These are phyloP conservation scores for Ricordea florida DNA, from an alignment of 92 coral and sea anemone genomes.

Conservation along the genomic window DNA sequence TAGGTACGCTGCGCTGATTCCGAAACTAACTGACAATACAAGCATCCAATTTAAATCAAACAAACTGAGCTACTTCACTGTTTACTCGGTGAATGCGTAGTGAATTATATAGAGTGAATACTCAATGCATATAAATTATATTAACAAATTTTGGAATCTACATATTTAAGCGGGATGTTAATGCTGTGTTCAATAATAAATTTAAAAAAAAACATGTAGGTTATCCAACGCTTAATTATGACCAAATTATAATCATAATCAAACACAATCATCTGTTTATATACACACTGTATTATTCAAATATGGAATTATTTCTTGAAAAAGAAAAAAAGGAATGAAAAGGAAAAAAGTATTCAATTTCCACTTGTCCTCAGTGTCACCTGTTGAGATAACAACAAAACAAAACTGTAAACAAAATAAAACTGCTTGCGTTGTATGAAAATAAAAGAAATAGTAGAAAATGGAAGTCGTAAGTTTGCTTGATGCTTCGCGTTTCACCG, in stretches of 20 bases:
- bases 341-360: too few relatives aligned
- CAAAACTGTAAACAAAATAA: background rate
- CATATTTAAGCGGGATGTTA: background rate
- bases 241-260: background rate
- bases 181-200: background rate
- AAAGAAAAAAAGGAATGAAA: too few relatives aligned
- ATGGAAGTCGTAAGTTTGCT: background rate
- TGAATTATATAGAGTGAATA: too few relatives aligned
- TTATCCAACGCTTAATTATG: background rate
- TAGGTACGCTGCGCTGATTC: too few relatives aligned
- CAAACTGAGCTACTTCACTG: too few relatives aligned
- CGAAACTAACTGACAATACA: too few relatives aligned
- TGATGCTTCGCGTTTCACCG: constrained; percentile 14
- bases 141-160: too few relatives aligned
- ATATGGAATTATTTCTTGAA: background rate
- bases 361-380: background rate
- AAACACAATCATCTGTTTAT: too few relatives aligned
- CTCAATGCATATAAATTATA: too few relatives aligned
- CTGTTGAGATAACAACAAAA: constrained; percentile 5
- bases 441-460: background rate
- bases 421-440: background rate
- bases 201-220: background rate
- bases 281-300: background rate
- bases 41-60: too few relatives aligned
- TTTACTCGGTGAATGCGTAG: too few relatives aligned